Evolutionary conservation across 2,797 vertebrate genomes (phyloP), one percentile per base, ranked within the genome.

Genomic region (Pangasius krempfi): DNA sequence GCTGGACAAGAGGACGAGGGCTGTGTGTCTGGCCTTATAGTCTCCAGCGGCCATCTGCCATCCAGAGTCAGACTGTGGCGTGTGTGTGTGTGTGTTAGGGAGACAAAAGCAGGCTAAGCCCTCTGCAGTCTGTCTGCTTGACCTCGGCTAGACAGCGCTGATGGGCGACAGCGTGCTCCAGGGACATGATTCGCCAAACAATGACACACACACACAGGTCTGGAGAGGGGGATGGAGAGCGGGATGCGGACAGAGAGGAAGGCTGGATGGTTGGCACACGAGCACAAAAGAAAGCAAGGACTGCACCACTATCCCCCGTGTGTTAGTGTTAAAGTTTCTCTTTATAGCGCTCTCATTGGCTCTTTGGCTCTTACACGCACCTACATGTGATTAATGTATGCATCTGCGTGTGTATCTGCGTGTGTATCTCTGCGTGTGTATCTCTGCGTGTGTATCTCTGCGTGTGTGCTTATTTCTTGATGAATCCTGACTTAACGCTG

Each of bases 41-140:
- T 93, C 95, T 96, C 96, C 95, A 94, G 94, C 93, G 93, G 96
- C 97, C 97, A 98, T 99, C 97, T 99, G 97, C 97, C 96, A 93
- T 94, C 91, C 90, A 94, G 92, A 92, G 95, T 95, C 94, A 96
- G 96, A 96, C 96, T 96, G 96, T 94, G 62, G 89, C 88, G 92
- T 70, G 87, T 66, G 75, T 78, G 81, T 78, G 79, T 47, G 66
- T 72, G 78, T 47, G 52, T 73, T 52, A 30, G 58, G 9, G 62
- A 86, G 92, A 95, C 94, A 96, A 95, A 95, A 94, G 92, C 90
- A 89, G 89, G 85, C 56, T 86, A 86, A 85, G 87, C 90, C 84
- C 92, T 92, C 91, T 90, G 89, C 91, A 80, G 93, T 88, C 92
- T 89, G 90, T 95, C 96, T 96, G 95, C 95, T 94, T 95, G 96